These are phyloP conservation scores for Clarias gariepinus DNA, from an alignment of 2,113 vertebrate genomes.

Conservation along the genomic window DNA sequence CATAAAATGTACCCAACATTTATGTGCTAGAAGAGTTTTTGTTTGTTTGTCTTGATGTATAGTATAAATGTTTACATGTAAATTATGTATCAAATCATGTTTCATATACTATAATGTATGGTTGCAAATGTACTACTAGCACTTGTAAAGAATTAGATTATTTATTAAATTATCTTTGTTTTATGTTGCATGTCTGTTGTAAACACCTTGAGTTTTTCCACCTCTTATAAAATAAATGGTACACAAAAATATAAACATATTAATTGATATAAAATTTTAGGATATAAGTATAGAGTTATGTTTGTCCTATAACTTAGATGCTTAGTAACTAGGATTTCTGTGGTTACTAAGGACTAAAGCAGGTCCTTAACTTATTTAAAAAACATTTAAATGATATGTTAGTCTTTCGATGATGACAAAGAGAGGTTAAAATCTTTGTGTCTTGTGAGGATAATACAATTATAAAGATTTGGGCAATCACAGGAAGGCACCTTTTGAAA, in stretches of 20 bases:
- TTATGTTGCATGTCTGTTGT: neutral
- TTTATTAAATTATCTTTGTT: neutral
- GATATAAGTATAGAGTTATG: neutral
- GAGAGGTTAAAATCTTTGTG: neutral
- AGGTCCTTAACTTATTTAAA: neutral
- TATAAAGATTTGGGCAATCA: neutral
- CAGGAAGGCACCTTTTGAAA: neutral
- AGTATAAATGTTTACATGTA: neutral
- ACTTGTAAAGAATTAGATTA: neutral
- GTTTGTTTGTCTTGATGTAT: neutral
- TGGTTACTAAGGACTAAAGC: neutral
- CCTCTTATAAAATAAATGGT: neutral
- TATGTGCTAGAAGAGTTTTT: neutral
- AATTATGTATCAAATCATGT: neutral
- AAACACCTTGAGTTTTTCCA: neutral
- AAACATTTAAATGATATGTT: too few species aligned
- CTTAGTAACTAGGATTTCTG: neutral
- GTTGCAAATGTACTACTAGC: neutral
- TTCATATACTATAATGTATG: neutral
- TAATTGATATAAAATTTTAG: neutral
- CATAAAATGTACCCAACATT: slow-evolving; percentile 3
- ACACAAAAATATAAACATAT: neutral
- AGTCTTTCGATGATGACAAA: too few species aligned
- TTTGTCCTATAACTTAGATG: neutral
- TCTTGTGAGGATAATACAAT: neutral